These are phyloP conservation scores for Physella acuta DNA, from an alignment of 1,140 invertebrate genomes.

Conservation along the genomic window DNA sequence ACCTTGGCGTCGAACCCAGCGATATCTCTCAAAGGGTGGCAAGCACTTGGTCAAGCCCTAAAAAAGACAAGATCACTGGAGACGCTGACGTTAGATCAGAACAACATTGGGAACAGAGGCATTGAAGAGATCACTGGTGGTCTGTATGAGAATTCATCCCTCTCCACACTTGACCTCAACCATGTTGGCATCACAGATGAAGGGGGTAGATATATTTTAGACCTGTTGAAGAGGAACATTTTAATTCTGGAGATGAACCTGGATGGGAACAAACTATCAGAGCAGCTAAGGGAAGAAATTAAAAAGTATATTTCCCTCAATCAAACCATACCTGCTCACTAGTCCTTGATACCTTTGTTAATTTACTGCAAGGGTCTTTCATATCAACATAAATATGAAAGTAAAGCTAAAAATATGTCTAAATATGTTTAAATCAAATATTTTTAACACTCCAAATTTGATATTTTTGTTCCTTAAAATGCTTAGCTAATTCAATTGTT, in stretches of 20 bases:
- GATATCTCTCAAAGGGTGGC: slow-evolving; percentile 38
- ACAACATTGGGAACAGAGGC: slow-evolving; percentile 40
- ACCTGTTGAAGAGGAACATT: slow-evolving; percentile 43
- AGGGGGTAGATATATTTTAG: slow-evolving; percentile 36
- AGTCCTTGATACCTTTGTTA: too few species aligned
- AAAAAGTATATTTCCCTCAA: slow-evolving; percentile 40
- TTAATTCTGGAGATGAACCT: slow-evolving; percentile 42
- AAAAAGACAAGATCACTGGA: slow-evolving; percentile 36
- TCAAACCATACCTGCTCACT: too few species aligned
- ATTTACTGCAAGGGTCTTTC: too few species aligned
- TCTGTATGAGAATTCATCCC: slow-evolving; percentile 34
- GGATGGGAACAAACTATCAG: slow-evolving; percentile 39
- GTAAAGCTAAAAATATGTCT: too few species aligned
- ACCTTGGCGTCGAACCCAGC: slow-evolving; percentile 37
- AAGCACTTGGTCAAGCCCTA: slow-evolving; percentile 37
- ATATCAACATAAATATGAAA: too few species aligned
- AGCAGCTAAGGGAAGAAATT: slow-evolving; percentile 34
- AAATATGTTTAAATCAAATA: too few species aligned
- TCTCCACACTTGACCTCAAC: slow-evolving; percentile 40
- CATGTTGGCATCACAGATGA: slow-evolving; percentile 34
- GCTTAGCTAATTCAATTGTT: too few species aligned
- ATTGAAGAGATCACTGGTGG: slow-evolving; percentile 30
- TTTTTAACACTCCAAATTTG: too few species aligned
- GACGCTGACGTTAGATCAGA: slow-evolving; percentile 40
- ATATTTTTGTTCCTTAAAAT: too few species aligned